These are phyloP conservation scores for Erebia palarica DNA, from an alignment of 2,888 invertebrate genomes.

Conservation along the genomic window DNA sequence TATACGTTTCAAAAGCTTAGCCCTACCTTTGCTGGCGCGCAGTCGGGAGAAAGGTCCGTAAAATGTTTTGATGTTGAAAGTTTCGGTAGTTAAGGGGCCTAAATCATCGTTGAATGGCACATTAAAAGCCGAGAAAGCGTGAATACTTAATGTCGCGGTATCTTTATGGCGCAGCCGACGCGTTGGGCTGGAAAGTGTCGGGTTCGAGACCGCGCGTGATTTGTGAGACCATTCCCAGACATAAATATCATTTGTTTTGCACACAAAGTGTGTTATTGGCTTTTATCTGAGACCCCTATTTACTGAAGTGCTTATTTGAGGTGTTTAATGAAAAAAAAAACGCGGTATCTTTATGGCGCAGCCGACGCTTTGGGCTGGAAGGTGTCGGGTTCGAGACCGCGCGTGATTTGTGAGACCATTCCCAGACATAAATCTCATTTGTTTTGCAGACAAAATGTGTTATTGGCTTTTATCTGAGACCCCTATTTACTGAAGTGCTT, in stretches of 20 bases:
- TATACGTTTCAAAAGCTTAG: neutral
- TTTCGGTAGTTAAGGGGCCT: neutral
- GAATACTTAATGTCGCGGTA: constrained; percentile 14
- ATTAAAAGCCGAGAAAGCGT: neutral
- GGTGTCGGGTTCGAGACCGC: constrained; percentile 1
- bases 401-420: neutral
- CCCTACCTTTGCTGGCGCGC: neutral
- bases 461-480: neutral
- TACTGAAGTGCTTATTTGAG: too few relatives aligned
- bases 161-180: neutral
- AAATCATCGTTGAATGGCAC: neutral
- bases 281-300: neutral
- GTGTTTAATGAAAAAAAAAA: too few relatives aligned
- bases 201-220: neutral
- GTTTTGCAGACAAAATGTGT: neutral
- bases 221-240: neutral
- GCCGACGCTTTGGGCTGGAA: neutral
- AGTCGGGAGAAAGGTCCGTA: neutral
- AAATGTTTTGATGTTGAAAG: too few relatives aligned
- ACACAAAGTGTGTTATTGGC: neutral
- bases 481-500: neutral
- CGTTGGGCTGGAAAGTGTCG: neutral
- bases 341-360: neutral
- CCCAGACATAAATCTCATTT: neutral
- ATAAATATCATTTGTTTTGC: neutral